Base-by-base conservation (phyloP, 2,888 invertebrate genomes). In the Macaria notata region DNA sequence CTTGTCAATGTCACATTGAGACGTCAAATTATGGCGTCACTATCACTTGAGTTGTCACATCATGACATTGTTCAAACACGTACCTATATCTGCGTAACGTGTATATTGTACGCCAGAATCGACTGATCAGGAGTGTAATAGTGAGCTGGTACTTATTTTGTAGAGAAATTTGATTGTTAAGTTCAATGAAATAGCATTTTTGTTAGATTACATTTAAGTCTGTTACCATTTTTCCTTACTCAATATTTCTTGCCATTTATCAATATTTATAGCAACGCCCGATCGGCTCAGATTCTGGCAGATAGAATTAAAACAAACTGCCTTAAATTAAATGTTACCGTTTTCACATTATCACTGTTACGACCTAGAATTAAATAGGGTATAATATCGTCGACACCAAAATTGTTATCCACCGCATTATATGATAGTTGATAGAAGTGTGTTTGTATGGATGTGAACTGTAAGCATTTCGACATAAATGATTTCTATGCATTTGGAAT, bases 401-500 rank as follows among this genome's bases (percentile, higher is more conserved):
- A 63, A 61, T 46, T 46, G 48, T 53, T 46, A 54, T 65, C 65
- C 63, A 65, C 63, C 63, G 63, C 59, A 45, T 61, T 50, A 41
- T 33, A 45, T 31, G n/a, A 46, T n/a, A 31, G 31, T 33, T n/a
- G 31, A 8, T 49, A 51, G 56, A 55, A 57, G 61, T 55, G 43
- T 64, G 59, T 56, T 46, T 56, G 61, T 42, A 9, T 56, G 44
- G 56, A 59, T 42, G 8, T 41, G 41, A 53, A 9, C 19, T 31
- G 39, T 52, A 54, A 48, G 61, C 66, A 62, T 64, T 66, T 62
- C 48, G 36, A 56, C 57, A 56, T 29, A 36, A 43, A 51, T 61
- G 69, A 66, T 69, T 65, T 67, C 56, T 60, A 68, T 75, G 81
- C 80, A 81, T 81, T 81, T 80, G 65, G 58, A 62, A 70, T 63